These are phyloP conservation scores for Lottia gigantea DNA, from an alignment of 2,888 invertebrate species.

Conservation along the genomic window DNA sequence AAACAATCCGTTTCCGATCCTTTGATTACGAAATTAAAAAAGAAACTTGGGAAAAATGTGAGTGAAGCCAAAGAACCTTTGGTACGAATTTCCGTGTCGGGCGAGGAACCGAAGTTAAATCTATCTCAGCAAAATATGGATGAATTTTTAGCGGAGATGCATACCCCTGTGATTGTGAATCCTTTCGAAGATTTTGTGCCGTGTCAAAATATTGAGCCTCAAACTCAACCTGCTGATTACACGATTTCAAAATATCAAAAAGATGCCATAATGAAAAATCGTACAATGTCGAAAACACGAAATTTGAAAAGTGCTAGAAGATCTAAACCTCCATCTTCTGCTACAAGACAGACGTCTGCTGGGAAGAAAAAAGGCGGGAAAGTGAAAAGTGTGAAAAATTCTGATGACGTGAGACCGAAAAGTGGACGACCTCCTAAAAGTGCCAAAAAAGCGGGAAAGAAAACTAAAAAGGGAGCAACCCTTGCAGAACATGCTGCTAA, in stretches of 20 bases:
- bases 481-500: constrained; percentile 42
- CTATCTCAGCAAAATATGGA: constrained; percentile 18
- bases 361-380: constrained; percentile 38
- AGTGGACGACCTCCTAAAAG: constrained; percentile 47
- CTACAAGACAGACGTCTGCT: constrained; percentile 44
- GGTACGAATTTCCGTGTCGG: constrained; percentile 27
- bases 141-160: constrained; percentile 22
- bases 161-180: constrained; percentile 56
- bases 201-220: constrained; percentile 22
- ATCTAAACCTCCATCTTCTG: constrained; percentile 29
- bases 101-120: constrained; percentile 18
- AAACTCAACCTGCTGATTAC: constrained; percentile 20
- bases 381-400: constrained; percentile 43
- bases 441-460: constrained; percentile 41
- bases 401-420: constrained; percentile 44
- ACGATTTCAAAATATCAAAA: constrained; percentile 38
- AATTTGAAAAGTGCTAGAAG: constrained; percentile 42
- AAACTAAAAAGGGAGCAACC: constrained; percentile 38
- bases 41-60: background rate
- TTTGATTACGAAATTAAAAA: background rate
- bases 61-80: constrained; percentile 27
- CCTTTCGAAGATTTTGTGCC: constrained; percentile 54
- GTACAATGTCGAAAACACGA: constrained; percentile 37
- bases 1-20: background rate
- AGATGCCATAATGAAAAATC: constrained; percentile 39